Base-by-base conservation (phyloP, 1,140 invertebrate genomes). In the Ceratosolen fusciceps region DNA sequence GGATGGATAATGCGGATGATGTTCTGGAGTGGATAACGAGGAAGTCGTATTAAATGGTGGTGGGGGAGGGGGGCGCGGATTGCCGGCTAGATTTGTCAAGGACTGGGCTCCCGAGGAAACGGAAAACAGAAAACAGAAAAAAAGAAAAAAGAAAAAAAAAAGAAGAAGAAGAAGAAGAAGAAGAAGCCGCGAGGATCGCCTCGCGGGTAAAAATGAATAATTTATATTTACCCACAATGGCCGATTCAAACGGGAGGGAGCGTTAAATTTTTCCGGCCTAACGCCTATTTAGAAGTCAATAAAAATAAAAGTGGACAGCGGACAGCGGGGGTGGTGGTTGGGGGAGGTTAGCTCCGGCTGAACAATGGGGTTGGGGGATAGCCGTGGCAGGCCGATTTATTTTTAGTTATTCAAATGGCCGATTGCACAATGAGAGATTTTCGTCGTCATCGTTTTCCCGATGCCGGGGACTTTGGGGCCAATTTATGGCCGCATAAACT, bases 371-470 rank as follows among this genome's bases (percentile, higher is more conserved):
- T n/a, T n/a, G n/a, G 0, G 43, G 62, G 43, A 52, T 56, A 60
- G 24, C 34, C 10, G 29, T 60, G 37, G 2, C 26, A 34, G 21
- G 39, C n/a, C 75, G 75, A 78, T 78, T 78, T 78, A 56, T 78
- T 72, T 73, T 78, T 62, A 52, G 29, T 60, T 78, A 78, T 78
- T 78, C 68, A 72, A 78, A 65, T 72, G 9, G 56, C 9, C 29
- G 10, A 62, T 78, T 62, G 21, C 76, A 72, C 76, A 78, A 78
- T 78, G 72, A 56, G 54, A 68, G 54, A 72, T 77, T 77, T 77
- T 72, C 52, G 49, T 78, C 68, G 24, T 62, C 65, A 77, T 68
- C 43, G 24, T 76, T 76, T 77, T 77, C 62, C 74, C 34, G 43
- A 31, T 29, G 74, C 24, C 49, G 29, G n/a, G 37, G 37, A 72